Evolutionary conservation across 2,888 invertebrate species (phyloP).

Genomic region (Blomia tropicalis): DNA sequence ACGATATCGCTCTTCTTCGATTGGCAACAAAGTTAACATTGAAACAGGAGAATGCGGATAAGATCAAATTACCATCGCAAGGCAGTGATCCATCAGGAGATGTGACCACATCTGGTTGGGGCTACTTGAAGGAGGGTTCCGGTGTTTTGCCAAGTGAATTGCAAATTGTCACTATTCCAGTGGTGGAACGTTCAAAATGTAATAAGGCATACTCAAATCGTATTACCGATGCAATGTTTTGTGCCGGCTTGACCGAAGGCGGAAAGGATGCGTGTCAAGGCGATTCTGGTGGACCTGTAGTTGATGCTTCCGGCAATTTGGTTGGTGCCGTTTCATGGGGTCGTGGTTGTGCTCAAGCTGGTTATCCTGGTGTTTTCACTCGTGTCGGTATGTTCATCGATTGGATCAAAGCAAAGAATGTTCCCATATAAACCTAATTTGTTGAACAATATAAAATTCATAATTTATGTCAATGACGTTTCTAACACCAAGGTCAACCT

Average conservation of each 20-base stretch:
- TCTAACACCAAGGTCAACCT: no score
- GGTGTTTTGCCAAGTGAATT: background rate
- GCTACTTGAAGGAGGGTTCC: background rate
- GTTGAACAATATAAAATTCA: no score
- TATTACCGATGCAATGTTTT: background rate
- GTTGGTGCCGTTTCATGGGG: constrained; percentile 3
- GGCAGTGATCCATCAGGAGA: background rate
- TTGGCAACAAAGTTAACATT: background rate
- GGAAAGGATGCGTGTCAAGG: background rate
- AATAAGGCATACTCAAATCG: background rate
- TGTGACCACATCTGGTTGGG: background rate
- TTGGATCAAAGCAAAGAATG: background rate
- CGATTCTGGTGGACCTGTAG: no score
- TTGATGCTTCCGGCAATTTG: background rate
- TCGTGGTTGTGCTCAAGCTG: background rate
- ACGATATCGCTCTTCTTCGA: background rate
- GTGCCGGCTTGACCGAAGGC: background rate
- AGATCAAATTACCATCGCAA: background rate
- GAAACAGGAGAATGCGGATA: background rate
- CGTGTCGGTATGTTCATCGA: constrained; percentile 1
- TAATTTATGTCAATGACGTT: no score
- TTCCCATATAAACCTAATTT: no score
- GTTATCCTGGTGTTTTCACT: background rate
- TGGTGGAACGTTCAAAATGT: background rate
- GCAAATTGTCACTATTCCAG: background rate